Evolutionary conservation across 92 coral and sea anemone genomes (phyloP).

Genomic region (Hydrozoanthus gracilis): DNA sequence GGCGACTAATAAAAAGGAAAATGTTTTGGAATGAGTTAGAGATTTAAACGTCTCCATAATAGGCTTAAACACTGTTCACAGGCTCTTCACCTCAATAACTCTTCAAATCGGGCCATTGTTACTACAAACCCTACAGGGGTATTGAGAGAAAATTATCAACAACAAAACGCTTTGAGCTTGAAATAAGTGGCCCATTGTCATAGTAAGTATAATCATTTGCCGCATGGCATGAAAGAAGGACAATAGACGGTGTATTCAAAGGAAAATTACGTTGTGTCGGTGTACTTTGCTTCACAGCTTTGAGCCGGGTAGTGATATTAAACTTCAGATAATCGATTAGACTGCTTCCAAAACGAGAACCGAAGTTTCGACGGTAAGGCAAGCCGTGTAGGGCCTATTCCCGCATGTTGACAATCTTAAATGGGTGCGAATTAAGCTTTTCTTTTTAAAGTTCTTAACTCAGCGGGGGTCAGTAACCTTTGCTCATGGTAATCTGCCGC

Average conservation of each 20-base stretch:
- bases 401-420: conserved; percentile 59
- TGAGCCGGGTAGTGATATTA: conserved; percentile 67
- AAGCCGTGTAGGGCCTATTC: conserved; percentile 11
- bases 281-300: conserved; percentile 87
- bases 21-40: conserved; percentile 7
- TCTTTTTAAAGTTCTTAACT: conserved; percentile 24
- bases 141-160: conserved; percentile 88
- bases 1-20: conserved; percentile 1
- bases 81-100: conserved; percentile 56
- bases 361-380: not conserved
- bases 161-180: conserved; percentile 82
- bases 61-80: conserved; percentile 27
- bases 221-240: conserved; percentile 74
- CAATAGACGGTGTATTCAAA: conserved; percentile 62
- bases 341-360: conserved; percentile 20
- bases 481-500: conserved; percentile 42
- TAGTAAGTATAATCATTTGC: conserved; percentile 71
- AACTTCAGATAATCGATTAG: conserved; percentile 67
- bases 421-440: conserved; percentile 69
- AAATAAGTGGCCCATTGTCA: conserved; percentile 85
- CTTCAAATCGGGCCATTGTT: conserved; percentile 77
- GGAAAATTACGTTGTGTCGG: conserved; percentile 77
- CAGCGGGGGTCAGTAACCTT: conserved; percentile 68
- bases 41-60: conserved; percentile 39
- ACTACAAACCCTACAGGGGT: conserved; percentile 66